A percentile compares a stretch with the other conserved stretches of the same genome.
Conservation (phyloP, 2,888 invertebrate species). For the Hyposoter didymator region DNA sequence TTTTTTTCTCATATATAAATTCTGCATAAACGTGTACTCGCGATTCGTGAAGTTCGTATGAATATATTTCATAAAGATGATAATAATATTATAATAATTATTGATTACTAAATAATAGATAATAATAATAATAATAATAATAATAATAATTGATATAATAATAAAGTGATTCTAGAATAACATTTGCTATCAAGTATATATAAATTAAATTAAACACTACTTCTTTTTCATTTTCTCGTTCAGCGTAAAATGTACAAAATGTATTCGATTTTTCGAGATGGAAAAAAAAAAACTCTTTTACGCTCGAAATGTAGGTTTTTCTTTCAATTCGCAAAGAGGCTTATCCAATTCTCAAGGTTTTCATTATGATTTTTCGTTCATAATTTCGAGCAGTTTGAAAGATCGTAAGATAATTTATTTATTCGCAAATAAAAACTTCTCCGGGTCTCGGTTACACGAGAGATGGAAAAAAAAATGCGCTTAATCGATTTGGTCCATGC, state of each 20-base stretch:
- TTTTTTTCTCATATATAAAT: conserved; percentile 46
- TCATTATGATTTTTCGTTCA: conserved; percentile 1
- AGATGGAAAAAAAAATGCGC: background rate
- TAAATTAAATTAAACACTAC: conserved; percentile 79
- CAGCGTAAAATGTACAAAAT: conserved; percentile 77
- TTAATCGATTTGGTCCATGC: background rate
- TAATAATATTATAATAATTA: conserved; percentile 59
- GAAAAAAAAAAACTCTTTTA: conserved; percentile 77
- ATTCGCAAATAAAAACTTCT: background rate
- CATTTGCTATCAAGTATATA: conserved; percentile 77
- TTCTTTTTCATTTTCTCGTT: conserved; percentile 53
- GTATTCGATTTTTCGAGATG: conserved; percentile 77
- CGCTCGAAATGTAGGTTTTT: conserved; percentile 53
- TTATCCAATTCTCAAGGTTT: background rate
- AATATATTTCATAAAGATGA: conserved; percentile 48
- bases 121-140: conserved; percentile 71
- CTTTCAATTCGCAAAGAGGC: background rate
- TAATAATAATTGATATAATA: conserved; percentile 73
- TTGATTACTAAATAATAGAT: conserved; percentile 56
- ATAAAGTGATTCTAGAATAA: conserved; percentile 80
- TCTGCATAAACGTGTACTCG: conserved; percentile 49
- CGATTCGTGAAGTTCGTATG: conserved; percentile 54
- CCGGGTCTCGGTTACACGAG: background rate
- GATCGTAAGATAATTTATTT: background rate
- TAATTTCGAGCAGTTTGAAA: conserved; percentile 2